Conservation (phyloP, 2,113 vertebrate genomes). For the sheep (Ovis aries) region DNA sequence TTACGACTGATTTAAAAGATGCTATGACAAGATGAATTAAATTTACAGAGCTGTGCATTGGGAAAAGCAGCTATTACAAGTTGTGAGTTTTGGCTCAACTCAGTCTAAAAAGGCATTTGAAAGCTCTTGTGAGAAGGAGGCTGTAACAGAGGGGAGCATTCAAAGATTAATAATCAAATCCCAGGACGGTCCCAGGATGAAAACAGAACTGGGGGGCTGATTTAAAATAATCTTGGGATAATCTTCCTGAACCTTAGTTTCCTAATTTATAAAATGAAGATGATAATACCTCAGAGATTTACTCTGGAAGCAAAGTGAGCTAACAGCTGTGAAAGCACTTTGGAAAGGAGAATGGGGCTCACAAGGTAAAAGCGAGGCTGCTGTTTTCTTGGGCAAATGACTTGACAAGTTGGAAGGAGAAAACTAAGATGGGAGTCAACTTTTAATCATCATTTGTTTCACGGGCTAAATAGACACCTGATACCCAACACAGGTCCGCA, state of each 20-base stretch:
- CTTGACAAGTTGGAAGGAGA: background rate
- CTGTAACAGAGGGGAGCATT: background rate
- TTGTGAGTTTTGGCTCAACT: slow-evolving; percentile 6
- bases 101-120: background rate
- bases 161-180: slow-evolving; percentile 12
- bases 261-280: slow-evolving; percentile 52
- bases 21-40: background rate
- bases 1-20: slow-evolving; percentile 8
- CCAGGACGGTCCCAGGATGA: background rate
- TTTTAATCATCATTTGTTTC: background rate
- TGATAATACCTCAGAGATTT: slow-evolving; percentile 18
- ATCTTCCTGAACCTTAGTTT: background rate
- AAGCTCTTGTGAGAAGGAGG: slow-evolving; percentile 12
- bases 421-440: background rate
- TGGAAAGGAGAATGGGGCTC: background rate
- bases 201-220: background rate
- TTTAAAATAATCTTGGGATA: slow-evolving; percentile 36
- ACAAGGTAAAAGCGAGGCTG: background rate
- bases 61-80: slow-evolving; percentile 27
- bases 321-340: slow-evolving; percentile 41
- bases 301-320: background rate
- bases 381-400: background rate
- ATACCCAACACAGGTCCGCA: background rate
- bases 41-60: background rate
- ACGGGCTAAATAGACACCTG: background rate